Evolutionary conservation across 2,888 invertebrate species (phyloP), one percentile per base, ranked within the genome.

Genomic region (Drosophila recens): DNA sequence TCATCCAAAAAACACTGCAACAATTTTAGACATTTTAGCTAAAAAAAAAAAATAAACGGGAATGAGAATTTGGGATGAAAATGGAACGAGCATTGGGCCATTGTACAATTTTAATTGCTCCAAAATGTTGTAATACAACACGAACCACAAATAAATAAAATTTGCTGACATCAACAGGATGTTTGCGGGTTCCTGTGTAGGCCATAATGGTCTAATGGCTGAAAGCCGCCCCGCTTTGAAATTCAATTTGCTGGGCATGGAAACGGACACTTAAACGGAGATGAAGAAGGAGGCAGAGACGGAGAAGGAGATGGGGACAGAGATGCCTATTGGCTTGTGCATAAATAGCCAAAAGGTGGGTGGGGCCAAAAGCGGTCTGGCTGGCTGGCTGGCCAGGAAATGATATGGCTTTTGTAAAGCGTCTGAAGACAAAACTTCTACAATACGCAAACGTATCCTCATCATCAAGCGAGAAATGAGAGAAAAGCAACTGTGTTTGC

Each of bases 101-200:
- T 87, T 83, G 83, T 84, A 83, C 77, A 83, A 86, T 84, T 84
- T 84, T 84, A 84, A 84, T 84, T 84, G 83, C 83, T 87, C 81
- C 83, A 84, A 84, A 84, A 84, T 77, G 84, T 81, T 83, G 87
- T 83, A 83, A 83, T 83, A 86, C 79, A 83, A 83, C 83, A 83
- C 87, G 83, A 87, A 87, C 87, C 83, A 81, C 87, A 84, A 85
- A 84, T 84, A 84, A 82, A 87, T 82, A 85, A 85, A 85, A 86
- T 85, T 85, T 87, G 85, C 85, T 86, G 85, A 86, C 85, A 82
- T 87, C 76, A 86, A 86, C 79, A 85, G 87, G 87, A 87, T 85
- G 85, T 80, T 84, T 87, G 84, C 57, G 82, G 83, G 84, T 80
- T 85, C 85, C 85, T 75, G 79, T 65, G 68, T 66, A 20, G 6